These are phyloP conservation scores for Agonum fuliginosum DNA, from an alignment of 2,888 invertebrate species.

Conservation along the genomic window DNA sequence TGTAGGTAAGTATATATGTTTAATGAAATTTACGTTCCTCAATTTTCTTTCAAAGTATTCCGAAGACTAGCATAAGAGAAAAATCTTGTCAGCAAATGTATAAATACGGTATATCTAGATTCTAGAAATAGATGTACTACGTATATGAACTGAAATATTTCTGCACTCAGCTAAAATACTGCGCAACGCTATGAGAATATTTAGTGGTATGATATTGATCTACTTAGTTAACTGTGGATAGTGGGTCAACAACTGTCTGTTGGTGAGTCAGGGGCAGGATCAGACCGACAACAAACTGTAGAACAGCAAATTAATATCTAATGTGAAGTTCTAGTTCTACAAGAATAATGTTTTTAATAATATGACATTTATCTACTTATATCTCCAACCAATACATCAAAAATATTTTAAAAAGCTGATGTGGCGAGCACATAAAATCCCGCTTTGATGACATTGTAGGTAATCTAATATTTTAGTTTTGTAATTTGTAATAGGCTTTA, in stretches of 20 bases:
- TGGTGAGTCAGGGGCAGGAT: slow-evolving; percentile 22
- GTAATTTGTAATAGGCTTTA: too few relatives aligned
- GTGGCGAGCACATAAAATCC: too few relatives aligned
- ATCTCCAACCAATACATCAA: too few relatives aligned
- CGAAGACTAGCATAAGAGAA: slow-evolving; percentile 18
- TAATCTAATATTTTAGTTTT: too few relatives aligned
- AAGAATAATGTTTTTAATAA: too few relatives aligned
- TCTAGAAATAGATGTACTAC: slow-evolving; percentile 23
- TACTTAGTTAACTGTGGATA: slow-evolving; percentile 44
- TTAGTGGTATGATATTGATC: slow-evolving; percentile 48
- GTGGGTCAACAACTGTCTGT: slow-evolving; percentile 45
- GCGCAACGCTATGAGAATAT: slow-evolving; percentile 48
- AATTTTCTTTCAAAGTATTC: neutral
- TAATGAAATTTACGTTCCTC: neutral
- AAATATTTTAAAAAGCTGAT: too few relatives aligned
- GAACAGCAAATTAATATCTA: too few relatives aligned
- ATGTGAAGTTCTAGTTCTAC: too few relatives aligned
- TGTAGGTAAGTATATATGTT: too few relatives aligned
- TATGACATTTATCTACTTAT: too few relatives aligned
- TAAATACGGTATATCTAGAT: neutral
- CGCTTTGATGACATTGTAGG: too few relatives aligned
- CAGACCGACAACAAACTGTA: neutral
- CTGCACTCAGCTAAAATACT: slow-evolving; percentile 35
- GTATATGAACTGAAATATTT: slow-evolving; percentile 23
- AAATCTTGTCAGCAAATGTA: slow-evolving; percentile 38